phyloP scores from a whole-genome alignment of 2,888 invertebrate genomes.

The Drosophila anomalata region DNA sequence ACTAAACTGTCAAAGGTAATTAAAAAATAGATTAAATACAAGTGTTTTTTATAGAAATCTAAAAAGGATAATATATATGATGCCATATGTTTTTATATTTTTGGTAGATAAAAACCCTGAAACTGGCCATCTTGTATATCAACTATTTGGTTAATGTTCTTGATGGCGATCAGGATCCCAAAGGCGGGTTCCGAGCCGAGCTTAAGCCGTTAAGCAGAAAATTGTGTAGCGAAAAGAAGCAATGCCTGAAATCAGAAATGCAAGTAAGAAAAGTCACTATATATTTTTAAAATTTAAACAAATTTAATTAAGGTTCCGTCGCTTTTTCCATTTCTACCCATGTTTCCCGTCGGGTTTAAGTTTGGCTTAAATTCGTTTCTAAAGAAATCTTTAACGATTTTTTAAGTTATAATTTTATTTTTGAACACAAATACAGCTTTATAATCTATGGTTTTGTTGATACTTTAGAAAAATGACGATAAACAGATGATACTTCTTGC shows the following conservation, averaged over 20 bases:
- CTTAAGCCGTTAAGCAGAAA: slow-evolving; percentile 86
- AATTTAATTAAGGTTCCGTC: not conserved
- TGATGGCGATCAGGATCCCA: slow-evolving; percentile 92
- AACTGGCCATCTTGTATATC: slow-evolving; percentile 96
- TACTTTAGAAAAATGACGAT: not conserved
- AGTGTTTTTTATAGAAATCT: not conserved
- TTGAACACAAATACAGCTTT: not conserved
- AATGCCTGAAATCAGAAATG: slow-evolving; percentile 76
- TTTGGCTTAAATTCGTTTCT: not conserved
- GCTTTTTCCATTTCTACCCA: not conserved
- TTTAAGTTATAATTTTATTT: not conserved
- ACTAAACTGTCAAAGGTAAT: slow-evolving; percentile 96
- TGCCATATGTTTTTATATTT: not conserved
- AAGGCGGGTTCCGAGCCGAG: slow-evolving; percentile 94
- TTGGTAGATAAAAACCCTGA: slow-evolving; percentile 95
- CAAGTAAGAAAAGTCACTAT: slow-evolving; percentile 61
- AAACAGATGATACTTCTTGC: not conserved
- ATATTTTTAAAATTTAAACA: not conserved
- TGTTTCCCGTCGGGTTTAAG: not conserved
- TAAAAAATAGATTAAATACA: not conserved
- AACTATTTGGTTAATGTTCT: slow-evolving; percentile 95
- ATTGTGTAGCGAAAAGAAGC: slow-evolving; percentile 79
- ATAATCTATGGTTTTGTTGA: not conserved
- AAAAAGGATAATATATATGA: not conserved
- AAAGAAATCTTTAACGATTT: not conserved